Evolutionary conservation across 2,888 invertebrate genomes (phyloP), one percentile per base, ranked within the genome.

Genomic region (Sturmia bella): DNA sequence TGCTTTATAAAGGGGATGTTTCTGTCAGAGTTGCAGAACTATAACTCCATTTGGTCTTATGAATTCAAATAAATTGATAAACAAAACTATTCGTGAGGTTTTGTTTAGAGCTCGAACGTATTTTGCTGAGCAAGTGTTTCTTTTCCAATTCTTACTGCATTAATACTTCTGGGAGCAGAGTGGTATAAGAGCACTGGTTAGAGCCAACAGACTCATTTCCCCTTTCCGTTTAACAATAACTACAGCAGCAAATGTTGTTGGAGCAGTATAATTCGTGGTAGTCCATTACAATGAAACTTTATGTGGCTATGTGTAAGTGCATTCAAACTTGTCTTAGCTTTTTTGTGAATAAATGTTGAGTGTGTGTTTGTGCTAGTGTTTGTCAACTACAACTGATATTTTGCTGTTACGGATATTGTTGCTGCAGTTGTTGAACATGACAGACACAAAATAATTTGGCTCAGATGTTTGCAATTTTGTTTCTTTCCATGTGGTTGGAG

Each of bases 401-500:
- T 77, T 79, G 48, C 50, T 79, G 70, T 76, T 83, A 68, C 79
- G 75, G 83, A 79, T 83, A 79, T 79, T 79, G 83, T 75, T 80
- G 83, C 83, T 80, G 79, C 83, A 81, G 83, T 84, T 84, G 83
- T 85, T 82, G 73, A 84, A 84, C 84, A 84, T 84, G 85, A 84
- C 83, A 83, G 84, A 84, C 80, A 82, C 84, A 82, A 84, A 84
- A 84, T 83, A 78, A 83, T 85, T 85, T 84, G 83, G 85, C 84
- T 85, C 85, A 85, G 83, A 84, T 85, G 85, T 83, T 85, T 76
- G 82, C 68, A 84, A 82, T 84, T 83, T 78, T 83, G 68, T 70
- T 64, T 32, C 15, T 39, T 80, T 73, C 50, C 56, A 56, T 81
- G 80, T 72, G 76, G 80, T 76, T 72, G 56, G 45, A 61, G 70